These are phyloP conservation scores for Tyrannus savana DNA, from an alignment of 2,113 vertebrate genomes.

Conservation along the genomic window DNA sequence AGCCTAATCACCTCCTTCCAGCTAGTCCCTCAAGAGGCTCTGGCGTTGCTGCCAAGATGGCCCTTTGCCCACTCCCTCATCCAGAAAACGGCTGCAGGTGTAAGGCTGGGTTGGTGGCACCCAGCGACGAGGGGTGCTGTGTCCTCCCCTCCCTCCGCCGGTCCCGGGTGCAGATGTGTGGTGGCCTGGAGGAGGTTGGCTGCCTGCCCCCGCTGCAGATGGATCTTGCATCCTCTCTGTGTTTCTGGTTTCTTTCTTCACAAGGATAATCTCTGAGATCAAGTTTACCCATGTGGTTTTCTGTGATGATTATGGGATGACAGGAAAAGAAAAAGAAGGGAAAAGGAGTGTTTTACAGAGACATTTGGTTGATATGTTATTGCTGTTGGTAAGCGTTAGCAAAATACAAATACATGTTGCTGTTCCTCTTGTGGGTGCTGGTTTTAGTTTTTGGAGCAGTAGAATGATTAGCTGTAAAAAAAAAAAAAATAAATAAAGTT, in stretches of 20 bases:
- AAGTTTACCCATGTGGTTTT: background rate
- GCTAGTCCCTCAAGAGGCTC: background rate
- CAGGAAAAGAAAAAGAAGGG: background rate
- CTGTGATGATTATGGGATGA: background rate
- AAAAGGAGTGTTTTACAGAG: background rate
- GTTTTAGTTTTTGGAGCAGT: conserved; percentile 4
- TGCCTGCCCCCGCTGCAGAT: conserved; percentile 7
- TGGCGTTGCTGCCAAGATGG: background rate
- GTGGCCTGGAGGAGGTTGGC: background rate
- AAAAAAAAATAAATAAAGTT: background rate
- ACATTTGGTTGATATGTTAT: background rate
- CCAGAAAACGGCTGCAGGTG: conserved; percentile 26
- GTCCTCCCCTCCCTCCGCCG: background rate
- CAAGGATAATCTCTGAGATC: background rate
- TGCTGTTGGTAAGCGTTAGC: background rate
- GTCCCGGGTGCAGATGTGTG: background rate
- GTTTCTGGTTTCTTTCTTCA: background rate
- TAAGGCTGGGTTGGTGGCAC: conserved; percentile 12
- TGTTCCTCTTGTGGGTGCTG: background rate
- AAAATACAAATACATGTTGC: background rate
- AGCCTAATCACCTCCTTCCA: conserved; percentile 53
- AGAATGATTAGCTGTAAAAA: background rate
- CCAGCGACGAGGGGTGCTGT: background rate
- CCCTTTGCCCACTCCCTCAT: background rate
- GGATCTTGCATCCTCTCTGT: background rate